Percentiles rank a stretch among this genome's conserved stretches.
Conservation (phyloP, 2,888 invertebrate species). For the Melitaea athalia region DNA sequence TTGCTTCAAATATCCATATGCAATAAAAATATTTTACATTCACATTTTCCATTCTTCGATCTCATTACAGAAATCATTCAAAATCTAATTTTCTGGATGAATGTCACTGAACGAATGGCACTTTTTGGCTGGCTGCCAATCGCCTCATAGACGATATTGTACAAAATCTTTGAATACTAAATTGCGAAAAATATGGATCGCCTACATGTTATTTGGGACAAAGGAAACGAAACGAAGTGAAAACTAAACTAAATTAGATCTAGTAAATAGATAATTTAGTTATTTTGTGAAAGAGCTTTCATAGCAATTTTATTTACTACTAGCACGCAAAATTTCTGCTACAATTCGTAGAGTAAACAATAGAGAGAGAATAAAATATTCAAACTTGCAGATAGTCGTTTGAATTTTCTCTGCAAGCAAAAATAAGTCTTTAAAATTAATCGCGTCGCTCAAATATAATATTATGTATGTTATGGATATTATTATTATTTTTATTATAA, state of each 20-base stretch:
- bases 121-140: slow-evolving; percentile 32
- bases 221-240: not conserved
- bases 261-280: not conserved
- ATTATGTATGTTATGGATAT: too few species aligned
- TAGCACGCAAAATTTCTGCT: too few species aligned
- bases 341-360: too few species aligned
- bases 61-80: slow-evolving; percentile 19
- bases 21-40: not conserved
- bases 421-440: too few species aligned
- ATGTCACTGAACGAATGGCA: slow-evolving; percentile 28
- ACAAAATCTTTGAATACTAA: slow-evolving; percentile 23
- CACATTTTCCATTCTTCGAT: slow-evolving; percentile 6
- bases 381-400: too few species aligned
- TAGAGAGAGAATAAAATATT: too few species aligned
- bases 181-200: slow-evolving; percentile 18
- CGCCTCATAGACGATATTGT: slow-evolving; percentile 18
- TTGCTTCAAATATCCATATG: slow-evolving; percentile 1
- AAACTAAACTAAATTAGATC: not conserved
- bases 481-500: too few species aligned
- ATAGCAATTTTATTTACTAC: too few species aligned
- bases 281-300: too few species aligned
- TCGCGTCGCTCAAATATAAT: too few species aligned
- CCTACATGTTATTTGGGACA: not conserved
- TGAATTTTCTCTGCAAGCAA: too few species aligned
- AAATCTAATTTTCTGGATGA: slow-evolving; percentile 39